A percentile compares a stretch with the other conserved stretches of the same genome.
These are phyloP conservation scores for Sphenopsis melanotis DNA, from an alignment of 2,797 vertebrate species.

Conservation along the genomic window DNA sequence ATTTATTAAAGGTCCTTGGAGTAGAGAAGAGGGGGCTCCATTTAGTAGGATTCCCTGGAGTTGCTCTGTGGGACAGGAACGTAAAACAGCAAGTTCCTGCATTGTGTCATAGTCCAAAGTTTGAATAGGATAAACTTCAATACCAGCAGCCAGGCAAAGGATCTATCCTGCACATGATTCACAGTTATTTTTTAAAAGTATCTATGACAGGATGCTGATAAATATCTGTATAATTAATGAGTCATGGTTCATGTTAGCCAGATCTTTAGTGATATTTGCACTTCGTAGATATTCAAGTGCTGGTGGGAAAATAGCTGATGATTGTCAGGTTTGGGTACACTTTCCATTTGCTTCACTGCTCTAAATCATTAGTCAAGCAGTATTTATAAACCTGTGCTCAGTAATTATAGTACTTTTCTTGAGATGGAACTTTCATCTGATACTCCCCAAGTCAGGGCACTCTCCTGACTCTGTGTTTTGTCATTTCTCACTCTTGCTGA, in stretches of 20 bases:
- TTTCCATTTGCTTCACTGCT: slow-evolving; percentile 1
- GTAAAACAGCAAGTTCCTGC: not conserved
- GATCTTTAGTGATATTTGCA: not conserved
- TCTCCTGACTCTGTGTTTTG: not conserved
- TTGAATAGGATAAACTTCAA: not conserved
- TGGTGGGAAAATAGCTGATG: slow-evolving; percentile 13
- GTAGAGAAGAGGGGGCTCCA: not conserved
- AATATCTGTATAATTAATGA: slow-evolving; percentile 46
- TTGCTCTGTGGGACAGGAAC: not conserved
- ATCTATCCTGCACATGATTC: not conserved
- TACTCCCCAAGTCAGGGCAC: not conserved
- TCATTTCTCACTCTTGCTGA: not conserved
- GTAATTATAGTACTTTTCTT: not conserved
- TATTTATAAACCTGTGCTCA: not conserved
- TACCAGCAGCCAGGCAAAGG: not conserved
- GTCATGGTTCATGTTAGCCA: not conserved
- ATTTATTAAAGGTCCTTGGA: not conserved
- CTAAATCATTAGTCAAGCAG: slow-evolving; percentile 30
- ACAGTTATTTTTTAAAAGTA: not conserved
- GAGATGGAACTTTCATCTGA: not conserved
- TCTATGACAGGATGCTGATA: slow-evolving; percentile 40
- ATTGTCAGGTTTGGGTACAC: slow-evolving; percentile 8
- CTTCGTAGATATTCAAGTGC: not conserved
- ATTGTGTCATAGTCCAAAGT: not conserved
- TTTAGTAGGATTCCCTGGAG: not conserved